Evolutionary conservation across 2,888 invertebrate genomes (phyloP).

Genomic region (Seira sanloemensis): DNA sequence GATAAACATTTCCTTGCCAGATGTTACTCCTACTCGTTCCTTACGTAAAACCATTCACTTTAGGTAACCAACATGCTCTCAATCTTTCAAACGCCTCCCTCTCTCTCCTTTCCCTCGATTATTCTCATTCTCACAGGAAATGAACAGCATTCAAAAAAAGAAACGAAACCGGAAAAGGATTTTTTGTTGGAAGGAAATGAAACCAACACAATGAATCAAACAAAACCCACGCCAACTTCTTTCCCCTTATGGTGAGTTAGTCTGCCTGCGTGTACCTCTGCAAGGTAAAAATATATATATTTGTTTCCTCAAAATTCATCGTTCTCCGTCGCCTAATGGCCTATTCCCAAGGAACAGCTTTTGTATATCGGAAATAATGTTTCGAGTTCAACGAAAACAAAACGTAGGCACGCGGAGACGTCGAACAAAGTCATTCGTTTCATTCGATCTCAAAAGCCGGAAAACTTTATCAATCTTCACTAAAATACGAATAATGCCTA

Average conservation of each 20-base stretch:
- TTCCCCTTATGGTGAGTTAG: not conserved
- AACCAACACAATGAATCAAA: not conserved
- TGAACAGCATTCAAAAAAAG: not conserved
- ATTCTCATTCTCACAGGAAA: not conserved
- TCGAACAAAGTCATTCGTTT: not conserved
- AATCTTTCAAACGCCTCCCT: not conserved
- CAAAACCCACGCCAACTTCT: not conserved
- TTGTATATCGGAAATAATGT: not conserved
- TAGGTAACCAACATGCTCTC: no score
- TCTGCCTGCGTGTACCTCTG: not conserved
- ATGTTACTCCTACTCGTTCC: slow-evolving; percentile 13
- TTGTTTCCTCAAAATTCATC: slow-evolving; percentile 8
- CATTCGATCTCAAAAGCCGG: slow-evolving; percentile 7
- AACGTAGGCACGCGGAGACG: not conserved
- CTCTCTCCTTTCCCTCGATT: slow-evolving; percentile 2
- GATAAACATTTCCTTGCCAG: slow-evolving; percentile 54
- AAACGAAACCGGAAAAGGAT: not conserved
- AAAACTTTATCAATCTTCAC: slow-evolving; percentile 51
- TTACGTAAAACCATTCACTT: no score
- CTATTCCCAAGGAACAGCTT: not conserved
- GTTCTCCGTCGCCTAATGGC: not conserved
- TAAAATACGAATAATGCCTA: slow-evolving; percentile 36
- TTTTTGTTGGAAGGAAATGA: not conserved
- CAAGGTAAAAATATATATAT: not conserved
- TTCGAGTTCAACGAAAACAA: not conserved